phyloP scores from a whole-genome alignment of 35 echinoderm and acorn worm species.

The Apostichopus californicus region DNA sequence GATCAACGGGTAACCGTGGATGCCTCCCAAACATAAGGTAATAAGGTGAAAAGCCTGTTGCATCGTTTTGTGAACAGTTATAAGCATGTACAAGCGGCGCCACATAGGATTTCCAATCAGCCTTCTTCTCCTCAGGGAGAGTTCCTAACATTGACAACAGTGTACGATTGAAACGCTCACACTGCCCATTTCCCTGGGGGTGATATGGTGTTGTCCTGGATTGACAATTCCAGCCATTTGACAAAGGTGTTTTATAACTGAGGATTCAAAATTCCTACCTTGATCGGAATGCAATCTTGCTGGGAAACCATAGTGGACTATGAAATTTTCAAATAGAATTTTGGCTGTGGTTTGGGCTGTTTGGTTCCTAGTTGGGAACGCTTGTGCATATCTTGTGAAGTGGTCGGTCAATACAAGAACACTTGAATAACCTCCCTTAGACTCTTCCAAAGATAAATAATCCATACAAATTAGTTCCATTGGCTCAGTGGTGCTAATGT shows the following conservation, averaged over 20 bases:
- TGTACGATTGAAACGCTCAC: constrained; percentile 48
- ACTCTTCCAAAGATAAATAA: constrained; percentile 53
- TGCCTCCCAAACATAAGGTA: constrained; percentile 73
- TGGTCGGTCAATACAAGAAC: constrained; percentile 74
- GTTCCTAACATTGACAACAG: constrained; percentile 43
- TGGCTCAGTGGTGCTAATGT: not conserved
- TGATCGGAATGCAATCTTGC: constrained; percentile 61
- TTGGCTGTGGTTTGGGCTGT: constrained; percentile 67
- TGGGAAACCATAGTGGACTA: constrained; percentile 67
- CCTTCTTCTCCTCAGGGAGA: constrained; percentile 30
- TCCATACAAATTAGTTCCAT: constrained; percentile 58
- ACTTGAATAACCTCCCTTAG: constrained; percentile 42
- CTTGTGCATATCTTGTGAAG: constrained; percentile 73
- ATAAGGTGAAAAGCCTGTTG: constrained; percentile 43
- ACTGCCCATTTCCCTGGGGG: constrained; percentile 63
- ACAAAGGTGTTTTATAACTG: constrained; percentile 50
- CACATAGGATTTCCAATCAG: constrained; percentile 36
- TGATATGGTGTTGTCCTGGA: constrained; percentile 63
- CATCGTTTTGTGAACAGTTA: constrained; percentile 59
- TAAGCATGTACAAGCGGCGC: constrained; percentile 54
- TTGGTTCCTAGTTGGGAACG: constrained; percentile 65
- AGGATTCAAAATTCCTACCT: constrained; percentile 66
- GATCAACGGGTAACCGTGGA: constrained; percentile 31
- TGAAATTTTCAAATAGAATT: constrained; percentile 68
- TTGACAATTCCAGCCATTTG: constrained; percentile 44